Evolutionary conservation across 92 coral and sea anemone species (phyloP).

Genomic region (Hydrozoanthus gracilis): DNA sequence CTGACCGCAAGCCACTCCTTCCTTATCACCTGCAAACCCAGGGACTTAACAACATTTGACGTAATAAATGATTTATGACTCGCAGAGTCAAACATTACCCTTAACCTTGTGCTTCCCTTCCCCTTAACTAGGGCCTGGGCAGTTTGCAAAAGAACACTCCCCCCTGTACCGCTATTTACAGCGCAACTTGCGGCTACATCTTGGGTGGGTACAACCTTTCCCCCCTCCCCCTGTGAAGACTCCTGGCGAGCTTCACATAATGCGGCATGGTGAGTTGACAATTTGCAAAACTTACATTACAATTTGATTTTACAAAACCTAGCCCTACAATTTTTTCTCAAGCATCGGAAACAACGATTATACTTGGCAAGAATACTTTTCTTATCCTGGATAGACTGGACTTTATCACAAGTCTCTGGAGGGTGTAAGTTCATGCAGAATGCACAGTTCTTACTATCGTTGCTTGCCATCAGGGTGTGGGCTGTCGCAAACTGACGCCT

Average conservation of each 20-base stretch:
- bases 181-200: neutral
- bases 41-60: conserved; percentile 8
- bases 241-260: neutral
- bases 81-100: neutral
- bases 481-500: neutral
- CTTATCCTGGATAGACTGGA: neutral
- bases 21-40: conserved; percentile 43
- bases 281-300: neutral
- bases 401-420: conserved; percentile 2
- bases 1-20: conserved; percentile 41
- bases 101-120: neutral
- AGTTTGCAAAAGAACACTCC: conserved; percentile 42
- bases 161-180: neutral
- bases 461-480: neutral
- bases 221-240: conserved; percentile 12
- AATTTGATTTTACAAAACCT: neutral
- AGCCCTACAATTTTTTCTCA: conserved; percentile 7
- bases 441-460: conserved; percentile 58
- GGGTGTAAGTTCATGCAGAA: conserved; percentile 38
- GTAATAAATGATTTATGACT: conserved; percentile 48
- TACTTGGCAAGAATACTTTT: conserved; percentile 31
- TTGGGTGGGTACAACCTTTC: neutral
- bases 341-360: conserved; percentile 35
- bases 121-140: neutral
- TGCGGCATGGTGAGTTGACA: neutral